Percentiles rank a stretch among this genome's conserved stretches.
Conservation (phyloP, 2,113 vertebrate species). For the Mystacornis crossleyi region DNA sequence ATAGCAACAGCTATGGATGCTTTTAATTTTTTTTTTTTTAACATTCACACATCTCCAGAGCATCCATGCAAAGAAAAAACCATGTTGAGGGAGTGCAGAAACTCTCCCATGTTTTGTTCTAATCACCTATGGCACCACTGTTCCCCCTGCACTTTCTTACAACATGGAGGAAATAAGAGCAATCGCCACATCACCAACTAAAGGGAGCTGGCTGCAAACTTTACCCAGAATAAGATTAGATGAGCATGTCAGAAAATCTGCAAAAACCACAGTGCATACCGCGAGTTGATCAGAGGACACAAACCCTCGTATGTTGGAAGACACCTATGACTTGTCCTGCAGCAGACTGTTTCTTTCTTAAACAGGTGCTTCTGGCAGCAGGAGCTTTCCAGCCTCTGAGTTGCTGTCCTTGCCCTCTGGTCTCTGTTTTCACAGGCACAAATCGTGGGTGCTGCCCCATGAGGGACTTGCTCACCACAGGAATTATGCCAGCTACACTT, state of each 20-base stretch:
- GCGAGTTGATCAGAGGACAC: background rate
- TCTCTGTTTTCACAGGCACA: background rate
- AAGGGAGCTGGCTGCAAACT: background rate
- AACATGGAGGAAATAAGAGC: background rate
- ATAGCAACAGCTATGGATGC: background rate
- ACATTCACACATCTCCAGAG: background rate
- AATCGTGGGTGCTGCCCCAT: rapidly evolving
- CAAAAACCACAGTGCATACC: background rate
- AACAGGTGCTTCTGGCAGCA: background rate
- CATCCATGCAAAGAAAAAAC: background rate
- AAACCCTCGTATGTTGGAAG: background rate
- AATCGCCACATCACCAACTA: background rate
- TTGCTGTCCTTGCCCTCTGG: background rate
- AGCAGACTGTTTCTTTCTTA: background rate
- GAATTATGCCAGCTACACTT: background rate
- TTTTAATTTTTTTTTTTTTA: background rate
- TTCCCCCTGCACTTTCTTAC: background rate
- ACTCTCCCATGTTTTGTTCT: background rate
- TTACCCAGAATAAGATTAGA: background rate
- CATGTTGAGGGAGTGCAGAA: background rate
- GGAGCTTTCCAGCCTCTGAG: background rate
- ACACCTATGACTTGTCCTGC: background rate
- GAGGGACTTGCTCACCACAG: background rate
- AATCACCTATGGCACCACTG: background rate
- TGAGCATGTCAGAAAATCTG: background rate